Percentiles rank a stretch among this genome's conserved stretches.
These are phyloP conservation scores for Caenorhabditis sp. DNA, from an alignment of 2,888 invertebrate genomes.

Conservation along the genomic window DNA sequence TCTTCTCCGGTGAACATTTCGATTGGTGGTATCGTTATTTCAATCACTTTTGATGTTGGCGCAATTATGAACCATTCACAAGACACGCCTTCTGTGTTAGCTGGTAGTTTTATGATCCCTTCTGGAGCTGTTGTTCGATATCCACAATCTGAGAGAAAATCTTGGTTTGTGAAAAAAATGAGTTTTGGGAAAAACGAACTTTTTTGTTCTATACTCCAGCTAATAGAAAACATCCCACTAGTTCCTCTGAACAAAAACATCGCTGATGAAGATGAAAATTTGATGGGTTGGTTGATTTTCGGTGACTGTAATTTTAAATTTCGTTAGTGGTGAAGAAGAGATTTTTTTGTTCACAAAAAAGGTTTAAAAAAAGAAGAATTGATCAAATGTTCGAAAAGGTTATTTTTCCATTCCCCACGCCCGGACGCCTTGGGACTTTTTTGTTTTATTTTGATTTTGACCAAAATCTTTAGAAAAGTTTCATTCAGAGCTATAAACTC, in stretches of 20 bases:
- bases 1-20: constrained; percentile 42
- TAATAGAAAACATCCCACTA: constrained; percentile 35
- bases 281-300: constrained; percentile 29
- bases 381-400: neutral
- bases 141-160: constrained; percentile 37
- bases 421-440: too few species aligned
- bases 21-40: constrained; percentile 52
- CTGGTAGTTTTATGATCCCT: constrained; percentile 38
- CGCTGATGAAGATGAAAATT: constrained; percentile 42
- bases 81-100: constrained; percentile 34
- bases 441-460: too few species aligned
- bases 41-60: constrained; percentile 42
- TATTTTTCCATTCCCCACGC: neutral
- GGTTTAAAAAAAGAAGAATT: neutral
- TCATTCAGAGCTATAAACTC: too few species aligned
- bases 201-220: constrained; percentile 36
- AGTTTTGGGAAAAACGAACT: constrained; percentile 3
- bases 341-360: too few species aligned
- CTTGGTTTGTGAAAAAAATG: neutral
- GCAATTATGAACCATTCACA: constrained; percentile 53
- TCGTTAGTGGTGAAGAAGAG: too few species aligned
- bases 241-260: constrained; percentile 45
- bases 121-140: constrained; percentile 39
- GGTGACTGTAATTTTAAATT: too few species aligned
- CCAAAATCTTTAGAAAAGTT: too few species aligned